Conservation (phyloP, 2,113 vertebrate genomes). For the Leucosticte australis region DNA sequence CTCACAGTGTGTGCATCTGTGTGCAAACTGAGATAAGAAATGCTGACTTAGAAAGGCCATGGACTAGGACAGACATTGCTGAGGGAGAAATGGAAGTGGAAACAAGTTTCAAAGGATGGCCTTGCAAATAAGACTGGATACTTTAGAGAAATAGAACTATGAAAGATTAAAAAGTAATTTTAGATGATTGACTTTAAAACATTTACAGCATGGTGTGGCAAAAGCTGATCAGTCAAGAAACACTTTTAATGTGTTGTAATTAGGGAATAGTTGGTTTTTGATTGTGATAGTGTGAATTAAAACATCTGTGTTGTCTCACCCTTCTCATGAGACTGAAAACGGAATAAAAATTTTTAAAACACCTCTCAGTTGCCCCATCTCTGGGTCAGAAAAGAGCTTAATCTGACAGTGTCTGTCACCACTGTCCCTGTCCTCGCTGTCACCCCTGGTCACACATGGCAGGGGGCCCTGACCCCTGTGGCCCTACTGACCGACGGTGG, state of each 20-base stretch:
- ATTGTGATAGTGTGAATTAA: neutral
- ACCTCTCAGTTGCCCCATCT: neutral
- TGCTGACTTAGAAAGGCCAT: neutral
- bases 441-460: rapidly evolving
- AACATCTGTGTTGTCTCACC: neutral
- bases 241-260: neutral
- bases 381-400: neutral
- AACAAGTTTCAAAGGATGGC: neutral
- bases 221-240: neutral
- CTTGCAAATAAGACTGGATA: neutral
- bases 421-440: neutral
- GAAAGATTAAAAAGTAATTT: neutral
- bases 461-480: neutral
- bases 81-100: neutral
- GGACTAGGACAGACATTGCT: neutral
- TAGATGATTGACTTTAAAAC: neutral
- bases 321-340: neutral
- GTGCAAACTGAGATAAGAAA: neutral
- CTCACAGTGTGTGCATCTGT: neutral
- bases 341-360: neutral
- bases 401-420: neutral
- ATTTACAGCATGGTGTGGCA: neutral
- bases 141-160: neutral
- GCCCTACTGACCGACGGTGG: neutral
- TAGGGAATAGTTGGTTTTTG: neutral